Conservation (phyloP, 1,140 invertebrate genomes). For the Phthorimaea operculella region DNA sequence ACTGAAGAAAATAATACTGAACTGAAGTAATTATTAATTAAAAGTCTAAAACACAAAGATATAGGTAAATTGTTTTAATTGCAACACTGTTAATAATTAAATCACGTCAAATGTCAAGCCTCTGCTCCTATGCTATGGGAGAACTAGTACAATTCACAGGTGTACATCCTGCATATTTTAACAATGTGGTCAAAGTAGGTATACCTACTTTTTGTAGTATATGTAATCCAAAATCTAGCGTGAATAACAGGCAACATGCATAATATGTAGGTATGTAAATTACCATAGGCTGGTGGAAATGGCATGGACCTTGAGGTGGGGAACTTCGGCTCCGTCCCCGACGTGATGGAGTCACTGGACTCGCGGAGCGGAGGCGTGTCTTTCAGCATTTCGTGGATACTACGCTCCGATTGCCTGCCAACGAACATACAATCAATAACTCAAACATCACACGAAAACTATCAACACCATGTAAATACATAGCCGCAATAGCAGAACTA, state of each 20-base stretch:
- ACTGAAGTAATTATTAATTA: too few relatives aligned
- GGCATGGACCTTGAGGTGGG: slow-evolving; percentile 63
- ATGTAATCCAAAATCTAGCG: too few relatives aligned
- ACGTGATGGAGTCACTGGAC: slow-evolving; percentile 79
- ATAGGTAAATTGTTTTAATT: too few relatives aligned
- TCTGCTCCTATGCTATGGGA: too few relatives aligned
- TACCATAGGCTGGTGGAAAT: slow-evolving; percentile 60
- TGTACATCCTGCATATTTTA: too few relatives aligned
- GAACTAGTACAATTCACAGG: too few relatives aligned
- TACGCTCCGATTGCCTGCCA: slow-evolving; percentile 71
- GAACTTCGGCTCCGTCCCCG: slow-evolving; percentile 72
- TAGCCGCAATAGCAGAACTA: neutral
- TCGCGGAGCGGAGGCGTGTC: slow-evolving; percentile 84
- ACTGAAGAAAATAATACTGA: too few relatives aligned
- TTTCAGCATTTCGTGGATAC: slow-evolving; percentile 89
- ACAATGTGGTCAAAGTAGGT: too few relatives aligned
- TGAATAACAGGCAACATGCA: slow-evolving; percentile 1
- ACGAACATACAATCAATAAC: slow-evolving; percentile 9
- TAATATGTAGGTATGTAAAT: slow-evolving; percentile 17
- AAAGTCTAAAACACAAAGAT: too few relatives aligned
- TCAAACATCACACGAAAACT: neutral
- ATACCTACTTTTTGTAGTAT: too few relatives aligned
- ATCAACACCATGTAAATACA: neutral
- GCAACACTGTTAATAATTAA: too few relatives aligned
- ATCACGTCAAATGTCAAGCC: too few relatives aligned